Conservation (phyloP, 2,888 invertebrate genomes). For the Neria commutata region DNA sequence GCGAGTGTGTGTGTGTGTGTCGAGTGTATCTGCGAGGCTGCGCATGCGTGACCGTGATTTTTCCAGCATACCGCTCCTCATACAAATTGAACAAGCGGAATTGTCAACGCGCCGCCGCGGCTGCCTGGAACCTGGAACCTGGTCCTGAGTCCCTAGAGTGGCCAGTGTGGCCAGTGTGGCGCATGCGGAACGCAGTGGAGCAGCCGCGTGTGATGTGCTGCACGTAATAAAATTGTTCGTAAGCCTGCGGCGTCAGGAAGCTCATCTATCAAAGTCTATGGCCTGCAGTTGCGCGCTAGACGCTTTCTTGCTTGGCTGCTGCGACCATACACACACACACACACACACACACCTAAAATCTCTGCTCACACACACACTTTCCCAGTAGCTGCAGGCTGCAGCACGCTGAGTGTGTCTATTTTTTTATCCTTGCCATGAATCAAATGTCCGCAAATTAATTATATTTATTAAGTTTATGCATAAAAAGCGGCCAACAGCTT, state of each 20-base stretch:
- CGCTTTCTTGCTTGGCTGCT: no score
- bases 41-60: neutral
- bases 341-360: neutral
- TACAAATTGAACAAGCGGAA: conserved; percentile 26
- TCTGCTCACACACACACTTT: neutral
- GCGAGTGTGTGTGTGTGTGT: neutral
- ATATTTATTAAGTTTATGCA: conserved; percentile 54
- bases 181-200: no score
- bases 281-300: conserved; percentile 9
- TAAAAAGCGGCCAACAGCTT: no score
- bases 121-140: no score
- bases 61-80: neutral
- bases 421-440: conserved; percentile 43
- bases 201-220: no score
- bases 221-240: conserved; percentile 9
- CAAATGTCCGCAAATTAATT: conserved; percentile 54
- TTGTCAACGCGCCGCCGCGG: conserved; percentile 31
- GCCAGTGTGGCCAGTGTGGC: no score
- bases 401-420: conserved; percentile 16
- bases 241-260: conserved; percentile 46
- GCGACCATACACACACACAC: no score
- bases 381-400: neutral
- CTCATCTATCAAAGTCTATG: conserved; percentile 51
- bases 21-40: neutral
- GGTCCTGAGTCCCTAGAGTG: no score